Evolutionary conservation across 2,113 vertebrate genomes (phyloP).

Genomic region (Coryphaenoides rupestris): DNA sequence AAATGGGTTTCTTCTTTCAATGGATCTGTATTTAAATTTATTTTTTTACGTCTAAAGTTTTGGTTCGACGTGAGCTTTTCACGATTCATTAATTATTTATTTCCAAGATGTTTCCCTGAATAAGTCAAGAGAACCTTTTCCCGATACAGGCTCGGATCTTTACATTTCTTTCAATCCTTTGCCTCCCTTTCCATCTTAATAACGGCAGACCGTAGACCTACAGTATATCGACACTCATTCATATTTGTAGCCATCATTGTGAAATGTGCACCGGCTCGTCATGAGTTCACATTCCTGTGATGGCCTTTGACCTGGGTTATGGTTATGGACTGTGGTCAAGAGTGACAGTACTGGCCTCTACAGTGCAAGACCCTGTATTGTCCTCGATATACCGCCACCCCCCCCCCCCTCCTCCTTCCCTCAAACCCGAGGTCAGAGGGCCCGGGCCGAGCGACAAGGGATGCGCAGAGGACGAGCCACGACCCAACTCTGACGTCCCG

Average conservation of each 20-base stretch:
- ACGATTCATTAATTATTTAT: conserved; percentile 1
- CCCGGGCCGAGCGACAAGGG: conserved; percentile 22
- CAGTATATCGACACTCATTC: conserved; percentile 6
- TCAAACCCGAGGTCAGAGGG: neutral
- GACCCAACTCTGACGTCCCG: conserved; percentile 50
- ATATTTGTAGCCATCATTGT: conserved; percentile 50
- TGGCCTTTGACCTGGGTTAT: conserved; percentile 43
- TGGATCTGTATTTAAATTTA: no score
- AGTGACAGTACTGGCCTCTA: conserved; percentile 22
- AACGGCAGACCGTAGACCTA: conserved; percentile 5
- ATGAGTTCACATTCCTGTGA: conserved; percentile 23
- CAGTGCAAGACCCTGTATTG: no score
- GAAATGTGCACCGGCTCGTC: conserved; percentile 46
- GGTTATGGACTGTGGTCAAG: conserved; percentile 28
- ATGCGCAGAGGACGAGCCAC: conserved; percentile 37
- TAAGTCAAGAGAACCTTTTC: conserved; percentile 39
- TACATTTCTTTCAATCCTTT: neutral
- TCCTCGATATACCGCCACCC: no score
- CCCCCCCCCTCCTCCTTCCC: neutral
- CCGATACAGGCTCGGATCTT: no score
- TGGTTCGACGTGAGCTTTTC: no score
- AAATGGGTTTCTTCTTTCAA: no score
- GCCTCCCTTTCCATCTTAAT: conserved; percentile 13
- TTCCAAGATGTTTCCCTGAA: conserved; percentile 18
- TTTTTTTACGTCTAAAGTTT: no score